Conservation (phyloP, 2,888 invertebrate genomes). For the Diachrysia chrysitis region DNA sequence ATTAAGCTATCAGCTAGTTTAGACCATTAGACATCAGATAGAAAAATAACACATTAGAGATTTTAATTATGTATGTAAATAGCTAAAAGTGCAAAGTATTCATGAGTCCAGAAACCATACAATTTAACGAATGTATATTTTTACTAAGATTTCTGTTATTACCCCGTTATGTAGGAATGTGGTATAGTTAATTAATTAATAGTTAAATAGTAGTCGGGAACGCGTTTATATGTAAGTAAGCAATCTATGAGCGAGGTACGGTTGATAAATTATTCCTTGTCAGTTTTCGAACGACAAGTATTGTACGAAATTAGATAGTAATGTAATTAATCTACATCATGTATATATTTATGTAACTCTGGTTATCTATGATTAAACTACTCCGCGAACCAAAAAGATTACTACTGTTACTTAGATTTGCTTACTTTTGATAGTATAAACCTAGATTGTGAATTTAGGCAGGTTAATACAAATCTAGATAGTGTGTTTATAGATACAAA, state of each 20-base stretch:
- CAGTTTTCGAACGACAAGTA: constrained; percentile 9
- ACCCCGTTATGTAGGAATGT: constrained; percentile 22
- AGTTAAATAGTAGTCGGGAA: constrained; percentile 17
- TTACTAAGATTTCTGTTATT: constrained; percentile 31
- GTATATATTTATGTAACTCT: constrained; percentile 4
- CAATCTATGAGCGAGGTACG: constrained; percentile 11
- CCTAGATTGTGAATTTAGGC: constrained; percentile 6
- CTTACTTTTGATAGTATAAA: constrained; percentile 17
- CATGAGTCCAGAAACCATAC: constrained; percentile 11
- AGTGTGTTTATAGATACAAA: constrained; percentile 17
- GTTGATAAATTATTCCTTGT: constrained; percentile 18
- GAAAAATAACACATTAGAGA: constrained; percentile 17
- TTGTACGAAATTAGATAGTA: constrained; percentile 34
- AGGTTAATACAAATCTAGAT: constrained; percentile 5
- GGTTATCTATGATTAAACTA: constrained; percentile 18
- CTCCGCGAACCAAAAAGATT: constrained; percentile 10
- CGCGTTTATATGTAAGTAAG: constrained; percentile 19
- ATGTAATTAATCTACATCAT: constrained; percentile 14
- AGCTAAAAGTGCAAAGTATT: constrained; percentile 47
- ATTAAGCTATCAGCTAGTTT: constrained; percentile 28
- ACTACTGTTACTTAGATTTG: constrained; percentile 27
- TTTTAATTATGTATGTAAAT: constrained; percentile 39
- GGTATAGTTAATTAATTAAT: constrained; percentile 28
- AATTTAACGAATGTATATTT: constrained; percentile 28
- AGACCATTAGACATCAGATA: constrained; percentile 23